phyloP scores from a whole-genome alignment of 2,888 invertebrate genomes.

The Epinotia demarniana region DNA sequence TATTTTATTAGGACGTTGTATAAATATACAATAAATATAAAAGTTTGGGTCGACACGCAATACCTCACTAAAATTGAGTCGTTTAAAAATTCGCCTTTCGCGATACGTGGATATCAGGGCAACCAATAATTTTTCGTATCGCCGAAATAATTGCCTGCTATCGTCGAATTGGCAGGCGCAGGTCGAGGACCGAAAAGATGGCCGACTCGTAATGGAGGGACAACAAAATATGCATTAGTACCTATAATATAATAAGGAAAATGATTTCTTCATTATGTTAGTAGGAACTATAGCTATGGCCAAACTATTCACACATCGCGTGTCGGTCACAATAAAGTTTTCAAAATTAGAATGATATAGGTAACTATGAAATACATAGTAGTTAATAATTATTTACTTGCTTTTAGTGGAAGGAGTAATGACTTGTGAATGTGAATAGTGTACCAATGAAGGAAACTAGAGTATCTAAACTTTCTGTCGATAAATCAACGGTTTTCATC shows the following conservation, averaged over 20 bases:
- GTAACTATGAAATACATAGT: not conserved
- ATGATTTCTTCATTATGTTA: not conserved
- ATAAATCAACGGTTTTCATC: too few relatives aligned
- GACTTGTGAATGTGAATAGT: not conserved
- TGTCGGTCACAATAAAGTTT: too few relatives aligned
- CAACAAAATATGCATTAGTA: conserved; percentile 56
- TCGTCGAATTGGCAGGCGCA: conserved; percentile 72
- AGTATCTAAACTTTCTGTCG: too few relatives aligned
- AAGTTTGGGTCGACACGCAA: conserved; percentile 34
- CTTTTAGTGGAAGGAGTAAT: not conserved
- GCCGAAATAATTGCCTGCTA: conserved; percentile 79
- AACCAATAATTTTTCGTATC: conserved; percentile 79
- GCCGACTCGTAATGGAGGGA: conserved; percentile 60
- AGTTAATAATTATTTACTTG: not conserved
- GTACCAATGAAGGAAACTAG: too few relatives aligned
- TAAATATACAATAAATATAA: conserved; percentile 36
- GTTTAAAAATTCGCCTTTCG: conserved; percentile 67
- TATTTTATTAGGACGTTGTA: conserved; percentile 27
- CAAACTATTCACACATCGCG: not conserved
- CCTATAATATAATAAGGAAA: not conserved
- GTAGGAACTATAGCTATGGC: not conserved
- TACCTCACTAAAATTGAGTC: conserved; percentile 68
- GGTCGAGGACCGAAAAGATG: conserved; percentile 73
- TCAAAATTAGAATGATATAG: not conserved
- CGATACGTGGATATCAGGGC: conserved; percentile 64